Evolutionary conservation across 2,113 vertebrate species (phyloP).

Genomic region (Cichladusa arquata): DNA sequence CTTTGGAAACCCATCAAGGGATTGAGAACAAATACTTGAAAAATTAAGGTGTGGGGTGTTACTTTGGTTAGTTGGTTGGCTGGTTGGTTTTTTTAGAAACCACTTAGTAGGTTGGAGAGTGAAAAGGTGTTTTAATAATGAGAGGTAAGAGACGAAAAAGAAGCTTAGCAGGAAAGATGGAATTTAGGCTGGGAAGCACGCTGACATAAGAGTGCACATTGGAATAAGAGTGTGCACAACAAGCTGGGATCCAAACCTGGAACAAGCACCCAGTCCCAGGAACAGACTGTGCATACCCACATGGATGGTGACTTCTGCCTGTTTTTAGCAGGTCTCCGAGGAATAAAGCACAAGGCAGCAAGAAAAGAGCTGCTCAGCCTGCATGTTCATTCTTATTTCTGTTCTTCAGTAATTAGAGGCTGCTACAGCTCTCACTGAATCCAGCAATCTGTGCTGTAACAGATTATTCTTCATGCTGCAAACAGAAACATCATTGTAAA

Average conservation of each 20-base stretch:
- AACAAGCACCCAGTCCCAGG: background rate
- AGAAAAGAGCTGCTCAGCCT: background rate
- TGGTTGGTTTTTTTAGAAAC: too few relatives aligned
- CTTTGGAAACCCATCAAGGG: background rate
- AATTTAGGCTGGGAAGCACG: background rate
- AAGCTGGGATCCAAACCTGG: background rate
- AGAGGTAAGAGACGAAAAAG: background rate
- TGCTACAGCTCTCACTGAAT: background rate
- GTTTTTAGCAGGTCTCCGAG: background rate
- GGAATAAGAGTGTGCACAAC: fast-evolving
- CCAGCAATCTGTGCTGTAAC: background rate
- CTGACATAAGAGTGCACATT: background rate
- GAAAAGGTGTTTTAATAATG: background rate
- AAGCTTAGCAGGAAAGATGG: background rate
- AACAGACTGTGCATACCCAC: background rate
- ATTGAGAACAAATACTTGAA: background rate
- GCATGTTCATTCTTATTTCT: background rate
- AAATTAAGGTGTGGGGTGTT: background rate
- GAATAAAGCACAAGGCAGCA: background rate
- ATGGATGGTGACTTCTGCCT: background rate
- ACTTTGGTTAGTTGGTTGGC: background rate
- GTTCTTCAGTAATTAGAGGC: background rate
- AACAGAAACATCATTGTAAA: background rate
- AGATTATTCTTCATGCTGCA: background rate
- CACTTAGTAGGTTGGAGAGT: background rate